Base-by-base conservation (phyloP, 2,888 invertebrate species). In the Phaedon cochleariae region DNA sequence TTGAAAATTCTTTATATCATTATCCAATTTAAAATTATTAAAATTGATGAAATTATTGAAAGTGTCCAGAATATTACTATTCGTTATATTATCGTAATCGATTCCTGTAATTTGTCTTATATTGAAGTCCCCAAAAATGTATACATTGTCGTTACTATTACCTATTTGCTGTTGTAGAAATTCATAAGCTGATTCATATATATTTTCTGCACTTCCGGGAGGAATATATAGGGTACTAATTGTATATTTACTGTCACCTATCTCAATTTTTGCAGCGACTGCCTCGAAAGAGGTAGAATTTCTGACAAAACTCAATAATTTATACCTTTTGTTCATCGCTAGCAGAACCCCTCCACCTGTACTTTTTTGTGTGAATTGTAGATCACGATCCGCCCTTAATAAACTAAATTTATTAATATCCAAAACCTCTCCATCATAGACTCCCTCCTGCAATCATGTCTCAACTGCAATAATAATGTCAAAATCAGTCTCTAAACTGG, bases 1-100 rank as follows among this genome's bases (percentile, higher is more conserved):
- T 21, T 51, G 51, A 22, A 51, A 51, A 51, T 51, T 51, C 26
- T 51, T 21, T 51, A 51, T 51, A 26, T n/a, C 5, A 51, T 51
- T 26, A 51, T n/a, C 12, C 21, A 51, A 26, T 51, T 51, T 21
- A 21, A 21, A 26, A 51, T 21, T 22, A 51, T 51, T n/a, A 51
- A 21, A 26, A 22, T 51, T 15, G 21, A 51, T 7, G 15, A 26
- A 51, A 21, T 51, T 26, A 12, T 49, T 21, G 21, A 26, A 12
- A n/a, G 26, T 51, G 21, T 48, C 21, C n/a, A n/a, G n/a, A n/a
- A 26, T 26, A 26, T 26, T 26, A 7, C 7, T 7, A 26, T 26
- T 3, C 7, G 26, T 5, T 26, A 26, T 41, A 10, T 41, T 41
- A 41, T 41, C 17, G 17, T 41, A 10, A 41, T 41, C 17, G 9